These are phyloP conservation scores for Pholis gunnellus DNA, from an alignment of 2,113 vertebrate genomes.

Conservation along the genomic window DNA sequence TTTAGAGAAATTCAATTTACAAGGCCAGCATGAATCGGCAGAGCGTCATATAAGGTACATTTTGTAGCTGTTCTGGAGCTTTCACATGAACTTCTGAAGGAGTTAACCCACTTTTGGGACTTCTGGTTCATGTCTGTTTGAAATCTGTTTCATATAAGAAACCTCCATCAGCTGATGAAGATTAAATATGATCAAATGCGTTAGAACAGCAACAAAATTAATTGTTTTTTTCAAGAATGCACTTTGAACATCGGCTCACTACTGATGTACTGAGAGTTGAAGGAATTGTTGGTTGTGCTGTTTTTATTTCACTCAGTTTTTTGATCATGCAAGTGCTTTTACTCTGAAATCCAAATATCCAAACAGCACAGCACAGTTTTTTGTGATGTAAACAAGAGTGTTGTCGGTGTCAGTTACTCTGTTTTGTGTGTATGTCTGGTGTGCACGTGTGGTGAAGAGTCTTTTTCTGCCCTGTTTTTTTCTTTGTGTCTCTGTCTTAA, in stretches of 20 bases:
- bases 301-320: neutral
- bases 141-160: neutral
- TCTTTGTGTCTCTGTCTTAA: constrained; percentile 14
- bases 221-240: neutral
- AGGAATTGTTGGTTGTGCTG: neutral
- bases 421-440: constrained; percentile 20
- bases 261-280: neutral
- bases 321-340: constrained; percentile 4
- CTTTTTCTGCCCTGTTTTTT: neutral
- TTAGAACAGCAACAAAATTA: neutral
- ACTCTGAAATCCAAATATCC: constrained; percentile 10
- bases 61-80: neutral
- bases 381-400: constrained; percentile 30
- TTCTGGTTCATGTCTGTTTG: neutral
- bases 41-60: neutral
- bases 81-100: neutral
- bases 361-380: constrained; percentile 3
- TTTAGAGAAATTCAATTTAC: constrained; percentile 16
- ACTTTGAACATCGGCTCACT: neutral
- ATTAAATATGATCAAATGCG: neutral
- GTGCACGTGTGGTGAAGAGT: neutral
- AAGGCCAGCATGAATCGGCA: constrained; percentile 12
- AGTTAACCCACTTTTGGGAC: neutral
- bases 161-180: neutral
- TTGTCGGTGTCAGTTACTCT: constrained; percentile 15